A percentile compares a stretch with the other conserved stretches of the same genome.
phyloP scores from a whole-genome alignment of 1,140 invertebrate species.

The Archivesica marissinica region DNA sequence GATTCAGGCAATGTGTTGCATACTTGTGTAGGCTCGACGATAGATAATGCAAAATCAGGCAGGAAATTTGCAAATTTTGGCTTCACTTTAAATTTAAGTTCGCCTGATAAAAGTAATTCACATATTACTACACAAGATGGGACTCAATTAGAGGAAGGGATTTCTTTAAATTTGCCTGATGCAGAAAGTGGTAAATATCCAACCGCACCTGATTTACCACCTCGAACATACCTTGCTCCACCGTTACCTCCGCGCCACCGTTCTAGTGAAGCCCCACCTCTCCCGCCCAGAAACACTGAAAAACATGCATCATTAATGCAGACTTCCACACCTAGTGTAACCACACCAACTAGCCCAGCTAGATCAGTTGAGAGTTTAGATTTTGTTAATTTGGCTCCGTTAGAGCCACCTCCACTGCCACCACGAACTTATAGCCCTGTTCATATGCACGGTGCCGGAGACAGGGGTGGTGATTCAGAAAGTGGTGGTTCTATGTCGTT shows the following conservation, averaged over 20 bases:
- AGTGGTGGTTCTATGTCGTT: slow-evolving; percentile 46
- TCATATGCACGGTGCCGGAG: slow-evolving; percentile 55
- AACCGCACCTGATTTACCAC: slow-evolving; percentile 74
- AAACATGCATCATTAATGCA: slow-evolving; percentile 45
- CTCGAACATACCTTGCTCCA: slow-evolving; percentile 80
- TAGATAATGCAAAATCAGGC: slow-evolving; percentile 34
- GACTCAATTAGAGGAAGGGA: background rate
- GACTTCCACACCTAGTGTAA: slow-evolving; percentile 40
- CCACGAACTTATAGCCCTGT: slow-evolving; percentile 80
- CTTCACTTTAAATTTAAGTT: slow-evolving; percentile 41
- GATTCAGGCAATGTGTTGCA: slow-evolving; percentile 28
- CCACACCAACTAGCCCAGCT: slow-evolving; percentile 73
- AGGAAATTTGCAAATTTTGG: slow-evolving; percentile 34
- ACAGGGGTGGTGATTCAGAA: slow-evolving; percentile 40
- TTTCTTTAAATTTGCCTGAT: slow-evolving; percentile 39
- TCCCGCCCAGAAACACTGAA: slow-evolving; percentile 71
- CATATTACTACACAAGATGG: slow-evolving; percentile 6
- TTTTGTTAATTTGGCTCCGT: slow-evolving; percentile 45
- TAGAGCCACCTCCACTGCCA: slow-evolving; percentile 75
- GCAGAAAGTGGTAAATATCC: slow-evolving; percentile 6
- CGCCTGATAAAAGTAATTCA: background rate
- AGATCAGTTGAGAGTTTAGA: slow-evolving; percentile 58
- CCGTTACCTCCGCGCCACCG: slow-evolving; percentile 76
- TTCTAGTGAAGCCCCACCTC: slow-evolving; percentile 72
- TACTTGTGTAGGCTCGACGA: background rate